Evolutionary conservation across 1,140 invertebrate species (phyloP).

Genomic region (Drosophila trapezifrons): DNA sequence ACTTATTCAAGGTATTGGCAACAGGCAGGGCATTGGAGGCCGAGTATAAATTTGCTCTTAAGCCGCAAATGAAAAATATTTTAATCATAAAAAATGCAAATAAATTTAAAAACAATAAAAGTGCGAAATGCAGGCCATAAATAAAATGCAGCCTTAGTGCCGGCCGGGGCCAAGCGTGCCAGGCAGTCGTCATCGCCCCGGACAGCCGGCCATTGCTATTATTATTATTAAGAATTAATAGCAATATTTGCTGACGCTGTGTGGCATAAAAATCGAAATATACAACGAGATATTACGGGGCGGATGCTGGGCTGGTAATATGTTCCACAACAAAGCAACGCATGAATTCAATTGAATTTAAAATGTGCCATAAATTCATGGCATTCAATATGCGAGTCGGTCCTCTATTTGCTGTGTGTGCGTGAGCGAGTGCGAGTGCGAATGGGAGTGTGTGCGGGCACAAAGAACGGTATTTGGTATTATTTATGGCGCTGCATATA

Average conservation of each 20-base stretch:
- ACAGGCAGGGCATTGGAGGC: neutral
- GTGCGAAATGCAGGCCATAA: slow-evolving; percentile 48
- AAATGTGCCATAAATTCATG: slow-evolving; percentile 65
- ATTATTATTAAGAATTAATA: slow-evolving; percentile 75
- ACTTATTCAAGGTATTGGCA: slow-evolving; percentile 51
- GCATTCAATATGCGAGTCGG: slow-evolving; percentile 33
- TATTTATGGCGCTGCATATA: slow-evolving; percentile 64
- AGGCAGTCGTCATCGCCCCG: slow-evolving; percentile 21
- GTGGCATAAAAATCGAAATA: slow-evolving; percentile 42
- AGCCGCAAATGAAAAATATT: slow-evolving; percentile 67
- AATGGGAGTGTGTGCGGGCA: slow-evolving; percentile 5
- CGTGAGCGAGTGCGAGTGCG: slow-evolving; percentile 6
- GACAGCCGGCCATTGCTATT: slow-evolving; percentile 27
- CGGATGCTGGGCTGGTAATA: neutral
- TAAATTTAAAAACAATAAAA: slow-evolving; percentile 68
- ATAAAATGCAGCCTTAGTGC: slow-evolving; percentile 55
- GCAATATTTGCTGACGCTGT: slow-evolving; percentile 62
- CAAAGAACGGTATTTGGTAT: slow-evolving; percentile 49
- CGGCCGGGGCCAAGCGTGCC: neutral
- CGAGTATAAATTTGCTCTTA: slow-evolving; percentile 62
- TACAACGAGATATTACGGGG: slow-evolving; percentile 16
- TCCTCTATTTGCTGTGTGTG: slow-evolving; percentile 3
- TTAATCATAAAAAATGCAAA: slow-evolving; percentile 58
- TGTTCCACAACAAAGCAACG: slow-evolving; percentile 30
- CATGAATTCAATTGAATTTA: slow-evolving; percentile 70